Conservation (phyloP, 2,888 invertebrate genomes). For the Loripinus fragilis region DNA sequence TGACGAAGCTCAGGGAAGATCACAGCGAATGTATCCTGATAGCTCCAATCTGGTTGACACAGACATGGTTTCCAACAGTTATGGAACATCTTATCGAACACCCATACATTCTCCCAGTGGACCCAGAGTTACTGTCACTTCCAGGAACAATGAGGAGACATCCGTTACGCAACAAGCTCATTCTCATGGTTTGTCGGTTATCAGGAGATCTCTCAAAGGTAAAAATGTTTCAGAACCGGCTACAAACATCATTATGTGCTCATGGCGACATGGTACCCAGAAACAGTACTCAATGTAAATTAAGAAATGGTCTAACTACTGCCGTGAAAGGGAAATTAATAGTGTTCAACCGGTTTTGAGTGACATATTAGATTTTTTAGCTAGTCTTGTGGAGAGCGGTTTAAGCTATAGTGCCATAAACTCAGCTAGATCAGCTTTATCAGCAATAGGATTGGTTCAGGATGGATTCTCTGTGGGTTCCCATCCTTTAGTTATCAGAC, state of each 20-base stretch:
- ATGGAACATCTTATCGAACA: too few relatives aligned
- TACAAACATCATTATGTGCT: constrained; percentile 13
- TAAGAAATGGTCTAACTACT: constrained; percentile 24
- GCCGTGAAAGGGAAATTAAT: constrained; percentile 24
- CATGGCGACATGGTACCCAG: constrained; percentile 33
- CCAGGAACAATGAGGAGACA: constrained; percentile 28
- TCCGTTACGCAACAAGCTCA: constrained; percentile 15
- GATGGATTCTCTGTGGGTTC: too few relatives aligned
- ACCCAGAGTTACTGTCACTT: constrained; percentile 23
- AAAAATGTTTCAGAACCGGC: constrained; percentile 4
- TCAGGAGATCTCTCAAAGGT: constrained; percentile 10
- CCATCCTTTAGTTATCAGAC: too few relatives aligned
- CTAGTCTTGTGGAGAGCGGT: constrained; percentile 17
- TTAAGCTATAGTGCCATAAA: constrained; percentile 5
- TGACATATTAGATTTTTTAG: constrained; percentile 19
- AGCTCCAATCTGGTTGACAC: too few relatives aligned
- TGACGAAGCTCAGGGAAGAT: too few relatives aligned
- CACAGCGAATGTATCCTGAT: too few relatives aligned
- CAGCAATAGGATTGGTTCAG: too few relatives aligned
- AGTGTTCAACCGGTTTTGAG: constrained; percentile 16
- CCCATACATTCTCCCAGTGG: too few relatives aligned
- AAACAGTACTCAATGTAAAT: constrained; percentile 35
- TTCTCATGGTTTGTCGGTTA: constrained; percentile 19
- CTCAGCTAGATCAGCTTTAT: too few relatives aligned
- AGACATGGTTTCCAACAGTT: too few relatives aligned